phyloP scores from a whole-genome alignment of 2,797 vertebrate genomes.

The Characodon lateralis region DNA sequence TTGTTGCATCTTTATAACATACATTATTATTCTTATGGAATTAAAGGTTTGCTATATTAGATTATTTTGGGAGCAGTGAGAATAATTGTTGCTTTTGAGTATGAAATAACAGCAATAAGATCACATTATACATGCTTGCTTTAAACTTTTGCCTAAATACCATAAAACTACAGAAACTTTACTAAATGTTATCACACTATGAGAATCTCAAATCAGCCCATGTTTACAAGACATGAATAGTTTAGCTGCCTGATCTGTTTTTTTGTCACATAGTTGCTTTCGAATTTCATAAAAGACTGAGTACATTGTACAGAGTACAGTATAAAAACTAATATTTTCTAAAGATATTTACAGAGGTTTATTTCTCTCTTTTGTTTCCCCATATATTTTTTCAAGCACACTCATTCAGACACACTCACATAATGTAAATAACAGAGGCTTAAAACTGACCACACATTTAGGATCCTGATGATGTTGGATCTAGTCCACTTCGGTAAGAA shows the following conservation, averaged over 20 bases:
- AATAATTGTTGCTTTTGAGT: too few relatives aligned
- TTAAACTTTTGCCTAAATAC: too few relatives aligned
- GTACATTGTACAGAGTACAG: constrained; percentile 50
- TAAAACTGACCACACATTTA: constrained; percentile 38
- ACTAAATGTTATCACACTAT: not conserved
- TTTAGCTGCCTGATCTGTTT: constrained; percentile 74
- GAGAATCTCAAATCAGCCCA: not conserved
- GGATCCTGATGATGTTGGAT: constrained; percentile 8
- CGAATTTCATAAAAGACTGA: constrained; percentile 52
- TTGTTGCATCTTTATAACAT: too few relatives aligned
- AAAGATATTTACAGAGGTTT: constrained; percentile 63
- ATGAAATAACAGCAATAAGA: too few relatives aligned
- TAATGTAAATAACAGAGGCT: not conserved
- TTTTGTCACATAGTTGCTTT: constrained; percentile 53
- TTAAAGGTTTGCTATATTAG: too few relatives aligned
- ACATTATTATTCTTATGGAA: too few relatives aligned
- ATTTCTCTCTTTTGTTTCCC: constrained; percentile 40
- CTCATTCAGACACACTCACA: constrained; percentile 1
- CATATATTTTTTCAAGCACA: constrained; percentile 21
- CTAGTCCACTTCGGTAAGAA: constrained; percentile 55
- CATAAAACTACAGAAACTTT: too few relatives aligned
- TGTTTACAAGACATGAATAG: constrained; percentile 58
- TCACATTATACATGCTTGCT: too few relatives aligned
- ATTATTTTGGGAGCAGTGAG: too few relatives aligned
- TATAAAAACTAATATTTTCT: constrained; percentile 59